These are phyloP conservation scores for Arge pagana DNA, from an alignment of 2,888 invertebrate species.

Conservation along the genomic window DNA sequence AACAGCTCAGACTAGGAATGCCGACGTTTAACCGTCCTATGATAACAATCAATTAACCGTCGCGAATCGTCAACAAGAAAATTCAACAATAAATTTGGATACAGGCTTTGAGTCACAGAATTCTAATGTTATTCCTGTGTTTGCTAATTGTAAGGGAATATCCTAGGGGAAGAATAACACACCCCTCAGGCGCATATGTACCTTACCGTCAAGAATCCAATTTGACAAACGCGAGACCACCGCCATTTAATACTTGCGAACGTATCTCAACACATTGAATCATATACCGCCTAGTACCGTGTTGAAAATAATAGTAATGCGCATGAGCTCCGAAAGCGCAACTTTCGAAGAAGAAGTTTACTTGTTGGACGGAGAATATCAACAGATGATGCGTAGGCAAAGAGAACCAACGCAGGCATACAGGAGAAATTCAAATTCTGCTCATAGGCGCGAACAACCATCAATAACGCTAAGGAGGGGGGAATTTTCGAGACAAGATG, in stretches of 20 bases:
- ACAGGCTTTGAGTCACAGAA: neutral
- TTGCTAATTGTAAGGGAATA: neutral
- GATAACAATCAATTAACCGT: neutral
- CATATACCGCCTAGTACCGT: neutral
- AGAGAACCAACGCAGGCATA: neutral
- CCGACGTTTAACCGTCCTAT: neutral
- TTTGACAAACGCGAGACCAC: too few species aligned
- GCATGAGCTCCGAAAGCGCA: neutral
- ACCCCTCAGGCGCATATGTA: neutral
- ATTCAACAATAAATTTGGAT: neutral
- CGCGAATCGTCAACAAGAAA: neutral
- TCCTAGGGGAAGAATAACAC: neutral
- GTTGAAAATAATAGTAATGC: neutral
- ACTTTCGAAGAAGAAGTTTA: neutral
- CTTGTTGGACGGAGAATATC: neutral
- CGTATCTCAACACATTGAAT: neutral
- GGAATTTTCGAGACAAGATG: slow-evolving; percentile 8
- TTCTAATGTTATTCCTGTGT: neutral
- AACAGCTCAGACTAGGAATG: neutral
- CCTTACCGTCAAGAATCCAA: neutral
- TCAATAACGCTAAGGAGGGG: slow-evolving; percentile 1
- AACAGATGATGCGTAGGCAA: neutral
- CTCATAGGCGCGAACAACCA: neutral
- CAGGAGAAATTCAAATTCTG: neutral
- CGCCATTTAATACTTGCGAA: neutral